phyloP scores from a whole-genome alignment of 2,888 invertebrate species.

The Caenorhabditis doughertyi region DNA sequence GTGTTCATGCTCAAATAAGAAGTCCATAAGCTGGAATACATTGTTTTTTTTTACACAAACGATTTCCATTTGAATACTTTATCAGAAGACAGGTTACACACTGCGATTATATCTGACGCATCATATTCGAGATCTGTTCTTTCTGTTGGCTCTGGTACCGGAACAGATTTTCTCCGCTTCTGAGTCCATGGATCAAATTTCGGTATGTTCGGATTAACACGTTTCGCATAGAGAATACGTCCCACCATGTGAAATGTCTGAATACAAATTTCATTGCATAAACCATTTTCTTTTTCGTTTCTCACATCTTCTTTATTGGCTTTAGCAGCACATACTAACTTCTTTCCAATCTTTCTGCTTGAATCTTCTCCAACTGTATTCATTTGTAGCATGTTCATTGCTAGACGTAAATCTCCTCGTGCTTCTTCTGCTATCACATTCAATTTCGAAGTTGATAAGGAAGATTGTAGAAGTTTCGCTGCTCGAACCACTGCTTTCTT shows the following conservation, averaged over 20 bases:
- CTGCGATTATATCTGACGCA: constrained; percentile 53
- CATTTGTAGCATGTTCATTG: constrained; percentile 61
- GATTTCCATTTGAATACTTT: constrained; percentile 20
- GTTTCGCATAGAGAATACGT: constrained; percentile 57
- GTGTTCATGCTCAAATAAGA: constrained; percentile 51
- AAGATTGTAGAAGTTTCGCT: constrained; percentile 5
- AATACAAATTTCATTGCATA: neutral
- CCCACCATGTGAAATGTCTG: constrained; percentile 60
- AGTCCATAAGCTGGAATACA: constrained; percentile 42
- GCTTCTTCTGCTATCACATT: constrained; percentile 32
- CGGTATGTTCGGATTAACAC: constrained; percentile 42
- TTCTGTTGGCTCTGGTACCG: constrained; percentile 24
- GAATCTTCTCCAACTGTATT: constrained; percentile 21
- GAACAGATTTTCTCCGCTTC: constrained; percentile 6
- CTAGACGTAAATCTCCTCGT: constrained; percentile 47
- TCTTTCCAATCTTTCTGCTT: constrained; percentile 10
- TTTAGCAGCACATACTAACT: constrained; percentile 31
- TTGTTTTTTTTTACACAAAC: too few relatives aligned
- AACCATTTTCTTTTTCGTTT: neutral
- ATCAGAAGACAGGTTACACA: constrained; percentile 51
- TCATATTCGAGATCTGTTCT: constrained; percentile 52
- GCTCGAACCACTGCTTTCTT: constrained; percentile 49
- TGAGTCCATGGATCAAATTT: neutral
- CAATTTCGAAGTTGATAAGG: constrained; percentile 31
- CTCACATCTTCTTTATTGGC: constrained; percentile 48